Conservation (phyloP, 2,113 vertebrate genomes). For the Tupaia tana region DNA sequence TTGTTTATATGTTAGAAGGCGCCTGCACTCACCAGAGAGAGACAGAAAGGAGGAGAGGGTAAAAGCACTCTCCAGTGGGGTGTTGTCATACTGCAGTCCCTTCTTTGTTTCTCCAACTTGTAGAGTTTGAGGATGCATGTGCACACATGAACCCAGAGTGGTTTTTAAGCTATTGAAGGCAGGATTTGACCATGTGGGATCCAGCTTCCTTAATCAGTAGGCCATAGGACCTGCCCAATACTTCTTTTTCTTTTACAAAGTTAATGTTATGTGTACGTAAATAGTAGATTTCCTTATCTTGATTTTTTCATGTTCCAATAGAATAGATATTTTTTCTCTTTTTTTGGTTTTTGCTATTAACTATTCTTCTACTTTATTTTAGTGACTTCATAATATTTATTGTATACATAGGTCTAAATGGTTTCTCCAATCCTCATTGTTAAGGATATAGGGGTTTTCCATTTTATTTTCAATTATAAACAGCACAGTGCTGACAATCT, state of each 20-base stretch:
- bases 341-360: neutral
- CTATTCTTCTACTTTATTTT: conserved; percentile 12
- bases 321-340: neutral
- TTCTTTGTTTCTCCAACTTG: no score
- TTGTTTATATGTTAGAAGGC: no score
- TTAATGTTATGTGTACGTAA: neutral
- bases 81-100: no score
- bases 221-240: no score
- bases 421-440: neutral
- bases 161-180: no score
- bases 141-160: no score
- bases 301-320: neutral
- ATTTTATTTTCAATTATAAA: neutral
- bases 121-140: no score
- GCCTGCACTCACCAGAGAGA: no score
- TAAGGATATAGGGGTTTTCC: neutral
- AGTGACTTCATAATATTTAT: neutral
- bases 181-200: no score
- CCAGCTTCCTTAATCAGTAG: no score
- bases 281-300: neutral
- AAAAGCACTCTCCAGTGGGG: no score
- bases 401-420: neutral
- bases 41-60: no score
- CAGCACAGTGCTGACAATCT: neutral
- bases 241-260: conserved; percentile 15